Percentiles rank a stretch among this genome's conserved stretches.
Conservation (phyloP, 2,888 invertebrate genomes). For the Carterocephalus palaemon region DNA sequence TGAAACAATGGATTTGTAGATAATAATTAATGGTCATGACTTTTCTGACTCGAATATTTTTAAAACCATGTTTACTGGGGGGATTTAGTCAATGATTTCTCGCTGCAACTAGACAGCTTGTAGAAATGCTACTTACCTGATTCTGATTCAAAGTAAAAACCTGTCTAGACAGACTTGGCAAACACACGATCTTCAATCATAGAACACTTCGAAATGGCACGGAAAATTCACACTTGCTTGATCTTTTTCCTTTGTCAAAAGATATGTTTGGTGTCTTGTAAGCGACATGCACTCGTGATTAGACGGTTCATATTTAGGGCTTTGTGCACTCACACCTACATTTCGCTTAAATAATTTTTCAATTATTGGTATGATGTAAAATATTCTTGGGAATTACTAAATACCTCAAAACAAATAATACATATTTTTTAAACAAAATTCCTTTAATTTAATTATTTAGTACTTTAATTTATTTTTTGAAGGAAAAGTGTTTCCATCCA, state of each 20-base stretch:
- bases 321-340: not conserved
- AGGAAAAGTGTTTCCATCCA: no score
- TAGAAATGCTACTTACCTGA: constrained; percentile 45
- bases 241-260: not conserved
- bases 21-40: no score
- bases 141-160: constrained; percentile 54
- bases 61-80: no score
- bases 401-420: no score
- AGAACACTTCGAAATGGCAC: constrained; percentile 5
- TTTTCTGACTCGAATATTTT: not conserved
- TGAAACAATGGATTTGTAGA: no score
- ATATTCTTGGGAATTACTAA: no score
- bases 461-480: no score
- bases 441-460: no score
- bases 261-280: not conserved
- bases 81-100: constrained; percentile 32
- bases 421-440: no score
- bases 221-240: constrained; percentile 7
- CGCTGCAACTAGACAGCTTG: constrained; percentile 34
- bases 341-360: no score
- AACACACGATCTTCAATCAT: constrained; percentile 27
- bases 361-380: no score
- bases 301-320: not conserved
- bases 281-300: no score
- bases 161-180: constrained; percentile 61